Percentiles rank a stretch among this genome's conserved stretches.
Conservation (phyloP, 2,113 vertebrate genomes). For the Chaetura pelagica region DNA sequence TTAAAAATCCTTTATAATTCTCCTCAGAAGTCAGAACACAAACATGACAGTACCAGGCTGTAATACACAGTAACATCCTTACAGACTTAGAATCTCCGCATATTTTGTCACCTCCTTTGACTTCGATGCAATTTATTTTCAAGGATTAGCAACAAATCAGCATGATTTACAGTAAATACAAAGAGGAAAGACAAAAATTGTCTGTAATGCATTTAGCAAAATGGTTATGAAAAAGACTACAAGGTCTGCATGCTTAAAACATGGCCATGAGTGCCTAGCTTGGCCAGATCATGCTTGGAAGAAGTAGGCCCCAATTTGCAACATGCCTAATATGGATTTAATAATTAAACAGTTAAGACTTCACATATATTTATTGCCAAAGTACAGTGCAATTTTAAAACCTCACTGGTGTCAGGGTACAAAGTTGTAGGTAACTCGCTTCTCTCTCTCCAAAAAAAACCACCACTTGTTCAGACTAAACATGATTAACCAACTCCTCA, state of each 20-base stretch:
- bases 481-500: neutral
- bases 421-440: neutral
- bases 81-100: neutral
- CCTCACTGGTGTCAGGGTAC: neutral
- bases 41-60: accelerated
- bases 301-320: neutral
- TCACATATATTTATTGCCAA: neutral
- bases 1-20: neutral
- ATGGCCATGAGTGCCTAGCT: accelerated
- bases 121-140: neutral
- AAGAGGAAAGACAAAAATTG: neutral
- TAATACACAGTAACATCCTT: neutral
- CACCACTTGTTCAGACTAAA: neutral
- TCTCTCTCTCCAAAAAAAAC: neutral
- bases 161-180: neutral
- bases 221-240: neutral
- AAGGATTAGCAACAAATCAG: neutral
- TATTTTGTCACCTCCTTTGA: neutral
- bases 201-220: neutral
- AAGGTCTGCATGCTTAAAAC: neutral
- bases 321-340: neutral
- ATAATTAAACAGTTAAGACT: neutral
- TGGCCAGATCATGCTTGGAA: neutral
- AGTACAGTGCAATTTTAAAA: neutral
- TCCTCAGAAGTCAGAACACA: neutral